Evolutionary conservation across 2,797 vertebrate species (phyloP).

Genomic region (Clarias laeviceps): DNA sequence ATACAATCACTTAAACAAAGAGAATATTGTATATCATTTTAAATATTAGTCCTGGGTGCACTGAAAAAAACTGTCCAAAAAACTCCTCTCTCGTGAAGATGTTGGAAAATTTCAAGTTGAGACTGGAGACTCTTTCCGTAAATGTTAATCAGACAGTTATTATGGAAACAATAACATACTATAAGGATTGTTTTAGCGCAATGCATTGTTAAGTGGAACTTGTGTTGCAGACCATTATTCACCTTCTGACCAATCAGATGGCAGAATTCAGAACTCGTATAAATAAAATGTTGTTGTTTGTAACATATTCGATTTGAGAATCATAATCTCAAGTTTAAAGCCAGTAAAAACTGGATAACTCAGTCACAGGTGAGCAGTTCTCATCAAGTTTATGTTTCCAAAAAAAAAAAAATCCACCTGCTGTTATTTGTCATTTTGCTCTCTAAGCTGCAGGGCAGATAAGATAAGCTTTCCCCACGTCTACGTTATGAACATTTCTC

Average conservation of each 20-base stretch:
- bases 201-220: too few species aligned
- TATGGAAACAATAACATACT: not conserved
- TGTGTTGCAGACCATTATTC: not conserved
- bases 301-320: not conserved
- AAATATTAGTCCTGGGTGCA: too few species aligned
- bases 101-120: too few species aligned
- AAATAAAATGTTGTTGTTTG: not conserved
- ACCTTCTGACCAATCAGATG: constrained; percentile 1
- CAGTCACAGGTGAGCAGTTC: constrained; percentile 54
- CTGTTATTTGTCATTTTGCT: constrained; percentile 1
- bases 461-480: constrained; percentile 14
- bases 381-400: constrained; percentile 28
- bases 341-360: not conserved
- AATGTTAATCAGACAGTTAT: not conserved
- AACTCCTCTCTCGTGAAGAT: too few species aligned
- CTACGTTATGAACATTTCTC: not conserved
- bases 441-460: not conserved
- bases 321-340: not conserved
- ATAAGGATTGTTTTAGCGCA: too few species aligned
- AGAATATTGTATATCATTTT: too few species aligned
- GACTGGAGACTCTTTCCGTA: too few species aligned
- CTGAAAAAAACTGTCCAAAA: too few species aligned
- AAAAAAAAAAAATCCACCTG: constrained; percentile 13
- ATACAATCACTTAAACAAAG: too few species aligned
- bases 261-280: not conserved